phyloP scores from a whole-genome alignment of 2,888 invertebrate species.

The Sericinus montela region DNA sequence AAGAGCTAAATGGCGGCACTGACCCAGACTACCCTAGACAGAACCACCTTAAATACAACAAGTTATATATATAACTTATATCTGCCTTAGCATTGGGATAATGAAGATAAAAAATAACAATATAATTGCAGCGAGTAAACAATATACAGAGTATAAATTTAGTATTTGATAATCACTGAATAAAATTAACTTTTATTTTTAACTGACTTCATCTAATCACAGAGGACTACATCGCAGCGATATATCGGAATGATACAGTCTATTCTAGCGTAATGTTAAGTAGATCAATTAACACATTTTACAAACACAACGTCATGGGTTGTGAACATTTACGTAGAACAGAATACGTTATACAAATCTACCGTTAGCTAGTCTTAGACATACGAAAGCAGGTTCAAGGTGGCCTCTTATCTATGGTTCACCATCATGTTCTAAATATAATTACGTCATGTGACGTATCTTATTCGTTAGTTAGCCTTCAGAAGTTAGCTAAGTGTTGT shows the following conservation, averaged over 20 bases:
- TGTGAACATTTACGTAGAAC: conserved; percentile 31
- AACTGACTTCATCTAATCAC: neutral
- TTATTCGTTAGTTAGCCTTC: neutral
- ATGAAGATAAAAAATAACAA: too few relatives aligned
- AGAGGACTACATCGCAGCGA: neutral
- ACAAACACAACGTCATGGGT: conserved; percentile 34
- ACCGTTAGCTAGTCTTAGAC: too few relatives aligned
- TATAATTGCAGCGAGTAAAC: too few relatives aligned
- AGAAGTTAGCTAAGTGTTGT: too few relatives aligned
- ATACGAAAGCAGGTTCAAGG: neutral
- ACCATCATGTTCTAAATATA: neutral
- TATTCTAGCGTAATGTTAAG: neutral
- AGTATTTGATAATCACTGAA: too few relatives aligned
- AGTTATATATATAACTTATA: too few relatives aligned
- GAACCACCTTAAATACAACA: too few relatives aligned
- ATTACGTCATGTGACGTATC: neutral
- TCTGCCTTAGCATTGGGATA: too few relatives aligned
- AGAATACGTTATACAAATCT: too few relatives aligned
- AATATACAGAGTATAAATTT: too few relatives aligned
- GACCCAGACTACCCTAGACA: too few relatives aligned
- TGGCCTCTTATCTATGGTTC: neutral
- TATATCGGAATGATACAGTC: neutral
- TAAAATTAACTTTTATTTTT: neutral
- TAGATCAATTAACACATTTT: conserved; percentile 2
- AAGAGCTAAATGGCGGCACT: too few relatives aligned